Conservation (phyloP, 2,888 invertebrate species). For the Papilio gigon region DNA sequence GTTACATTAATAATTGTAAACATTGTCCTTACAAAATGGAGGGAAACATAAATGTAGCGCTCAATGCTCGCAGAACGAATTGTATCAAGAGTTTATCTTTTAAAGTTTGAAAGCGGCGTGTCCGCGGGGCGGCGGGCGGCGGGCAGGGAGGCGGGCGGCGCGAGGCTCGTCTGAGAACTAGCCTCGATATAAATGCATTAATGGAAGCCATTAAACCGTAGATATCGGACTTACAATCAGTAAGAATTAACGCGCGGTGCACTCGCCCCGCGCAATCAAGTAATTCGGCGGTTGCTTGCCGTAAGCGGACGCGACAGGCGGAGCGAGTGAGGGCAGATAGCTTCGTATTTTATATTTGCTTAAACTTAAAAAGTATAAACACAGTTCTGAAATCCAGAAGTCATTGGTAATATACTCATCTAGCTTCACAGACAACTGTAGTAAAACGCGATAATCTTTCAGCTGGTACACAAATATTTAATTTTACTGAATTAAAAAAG, state of each 20-base stretch:
- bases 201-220: slow-evolving; percentile 40
- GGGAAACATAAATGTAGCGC: slow-evolving; percentile 15
- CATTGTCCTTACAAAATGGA: too few relatives aligned
- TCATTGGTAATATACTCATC: too few relatives aligned
- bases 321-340: not conserved
- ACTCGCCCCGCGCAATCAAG: slow-evolving; percentile 36
- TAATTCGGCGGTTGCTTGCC: not conserved
- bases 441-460: not conserved
- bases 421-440: too few relatives aligned
- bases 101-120: slow-evolving; percentile 20
- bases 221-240: slow-evolving; percentile 44
- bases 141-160: not conserved
- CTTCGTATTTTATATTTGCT: too few relatives aligned
- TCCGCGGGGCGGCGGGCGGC: slow-evolving; percentile 1
- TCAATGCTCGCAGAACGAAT: slow-evolving; percentile 12
- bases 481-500: too few relatives aligned
- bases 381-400: too few relatives aligned
- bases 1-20: too few relatives aligned
- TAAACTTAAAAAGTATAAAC: too few relatives aligned
- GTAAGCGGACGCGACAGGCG: slow-evolving; percentile 16
- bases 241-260: slow-evolving; percentile 48
- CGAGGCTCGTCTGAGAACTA: slow-evolving; percentile 14
- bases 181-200: slow-evolving; percentile 42
- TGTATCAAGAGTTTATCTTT: slow-evolving; percentile 15
- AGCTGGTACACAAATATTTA: too few relatives aligned